Base-by-base conservation (phyloP, 2,888 invertebrate genomes). In the Limnephilus lunatus region DNA sequence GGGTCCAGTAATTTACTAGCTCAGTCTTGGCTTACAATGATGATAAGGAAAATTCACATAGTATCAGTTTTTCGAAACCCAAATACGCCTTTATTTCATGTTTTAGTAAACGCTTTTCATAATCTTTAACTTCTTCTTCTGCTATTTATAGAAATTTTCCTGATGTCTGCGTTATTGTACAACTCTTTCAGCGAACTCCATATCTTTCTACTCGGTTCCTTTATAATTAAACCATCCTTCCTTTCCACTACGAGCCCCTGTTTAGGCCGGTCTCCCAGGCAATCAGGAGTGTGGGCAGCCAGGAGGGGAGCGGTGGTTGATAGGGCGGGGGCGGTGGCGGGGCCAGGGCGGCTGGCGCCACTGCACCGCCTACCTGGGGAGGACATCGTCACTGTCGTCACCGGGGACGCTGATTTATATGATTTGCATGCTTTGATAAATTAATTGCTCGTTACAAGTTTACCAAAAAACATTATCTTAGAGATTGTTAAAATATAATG, bases 361-460 rank as follows among this genome's bases (percentile, higher is more conserved):
- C 30, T 81, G 90, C 90, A 44, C 48, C 81, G 39, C 89, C 89
- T 48, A 90, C 89, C 90, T 90, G 82, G 44, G 68, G 86, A 86
- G 68, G 68, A 68, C 35, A 68, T 88, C 88, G 53, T 68, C 88
- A 88, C 14, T 88, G 88, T 30, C 68, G 88, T 68, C 53, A 88
- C 32, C 68, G 44, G 30, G 86, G 48, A 3, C 30, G 82, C 82
- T 82, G 68, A 68, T 68, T 68, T 68, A 68, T 68, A 68, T 25
- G 68, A 68, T 68, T 68, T 68, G 68, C 25, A 68, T 68, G 25
- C 25, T n/a, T 25, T 68, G 25, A 68, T 68, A 68, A 68, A 68
- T 68, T 25, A 68, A 68, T 68, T 68, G 25, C 68, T n/a, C 9
- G 7, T 25, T 25, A 68, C 9, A 68, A n/a, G 68, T 19, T 68